Percentiles rank a stretch among this genome's conserved stretches.
These are phyloP conservation scores for Drosophila heteroneura DNA, from an alignment of 2,888 invertebrate genomes.

Conservation along the genomic window DNA sequence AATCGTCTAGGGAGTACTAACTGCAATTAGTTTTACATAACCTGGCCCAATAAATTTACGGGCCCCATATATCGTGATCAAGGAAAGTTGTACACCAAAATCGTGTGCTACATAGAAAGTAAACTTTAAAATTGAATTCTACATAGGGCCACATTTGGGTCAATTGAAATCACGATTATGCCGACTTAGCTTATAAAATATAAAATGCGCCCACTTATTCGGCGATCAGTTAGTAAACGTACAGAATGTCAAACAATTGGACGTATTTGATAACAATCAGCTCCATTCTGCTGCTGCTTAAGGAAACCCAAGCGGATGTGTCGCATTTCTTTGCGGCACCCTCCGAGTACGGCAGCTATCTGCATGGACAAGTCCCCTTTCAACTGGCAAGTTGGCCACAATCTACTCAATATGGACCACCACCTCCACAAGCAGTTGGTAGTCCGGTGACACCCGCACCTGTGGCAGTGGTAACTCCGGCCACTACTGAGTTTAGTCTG, in stretches of 20 bases:
- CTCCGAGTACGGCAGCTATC: conserved; percentile 66
- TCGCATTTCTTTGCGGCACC: conserved; percentile 75
- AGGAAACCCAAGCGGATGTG: conserved; percentile 60
- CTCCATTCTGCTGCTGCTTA: conserved; percentile 7
- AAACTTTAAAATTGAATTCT: conserved; percentile 27
- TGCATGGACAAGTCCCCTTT: conserved; percentile 59
- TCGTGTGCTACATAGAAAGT: conserved; percentile 69
- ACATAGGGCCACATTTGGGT: conserved; percentile 41
- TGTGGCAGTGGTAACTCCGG: conserved; percentile 72
- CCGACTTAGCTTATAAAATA: conserved; percentile 55
- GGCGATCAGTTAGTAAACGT: conserved; percentile 48
- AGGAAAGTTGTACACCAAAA: conserved; percentile 75
- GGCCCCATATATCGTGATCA: conserved; percentile 58
- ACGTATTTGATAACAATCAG: conserved; percentile 22
- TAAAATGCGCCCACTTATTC: conserved; percentile 44
- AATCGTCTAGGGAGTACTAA: conserved; percentile 44
- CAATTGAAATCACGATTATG: conserved; percentile 60
- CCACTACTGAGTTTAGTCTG: conserved; percentile 78
- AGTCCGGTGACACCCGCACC: conserved; percentile 58
- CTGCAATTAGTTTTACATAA: conserved; percentile 69
- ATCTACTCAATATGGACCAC: conserved; percentile 62
- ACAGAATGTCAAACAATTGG: conserved; percentile 62
- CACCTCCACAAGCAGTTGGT: conserved; percentile 31
- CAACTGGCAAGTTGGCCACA: conserved; percentile 51
- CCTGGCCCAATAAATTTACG: conserved; percentile 56